Evolutionary conservation across 2,888 invertebrate genomes (phyloP), one percentile per base, ranked within the genome.

Genomic region (Aphidius colemani): DNA sequence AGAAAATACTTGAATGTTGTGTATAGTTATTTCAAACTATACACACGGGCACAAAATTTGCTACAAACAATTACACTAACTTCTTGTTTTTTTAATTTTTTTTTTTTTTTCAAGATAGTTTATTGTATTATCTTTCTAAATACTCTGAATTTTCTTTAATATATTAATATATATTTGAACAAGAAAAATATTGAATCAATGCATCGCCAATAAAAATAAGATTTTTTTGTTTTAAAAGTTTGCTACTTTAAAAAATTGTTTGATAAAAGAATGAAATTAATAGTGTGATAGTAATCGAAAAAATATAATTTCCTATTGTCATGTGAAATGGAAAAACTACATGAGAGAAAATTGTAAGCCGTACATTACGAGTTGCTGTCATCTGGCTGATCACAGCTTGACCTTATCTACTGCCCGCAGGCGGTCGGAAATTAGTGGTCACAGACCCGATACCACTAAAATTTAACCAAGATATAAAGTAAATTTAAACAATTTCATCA

Each of bases 391-490:
- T 66, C 63, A 63, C 61, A 64, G 51, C 64, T 40, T 30, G 63
- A 51, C 57, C 69, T 62, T 69, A 69, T 69, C 69, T 69, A 68
- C 69, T 69, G 53, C 40, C 57, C 60, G 41, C 69, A 68, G 69
- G 51, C 66, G 45, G 13, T 10, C 40, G 63, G 59, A 48, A 59
- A 64, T 64, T 64, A 59, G 46, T 49, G 49, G n/a, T 10, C 44
- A 51, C 8, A 30, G 51, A 59, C 59, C 50, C 13, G n/a, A 43
- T 18, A 53, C 46, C 53, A 56, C 18, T 57, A 39, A 62, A 48
- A 49, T 64, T 46, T 41, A 7, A 13, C 48, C 30, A 18, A 46
- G 30, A n/a, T 57, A 39, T 39, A 57, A 45, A 46, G 45, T 39
- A 39, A 57, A 46, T 46, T 57, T 30, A 30, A 30, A 30, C 30